Percentiles rank a stretch among this genome's conserved stretches.
Conservation (phyloP, 2,888 invertebrate genomes). For the Sphecodes monilicornis region DNA sequence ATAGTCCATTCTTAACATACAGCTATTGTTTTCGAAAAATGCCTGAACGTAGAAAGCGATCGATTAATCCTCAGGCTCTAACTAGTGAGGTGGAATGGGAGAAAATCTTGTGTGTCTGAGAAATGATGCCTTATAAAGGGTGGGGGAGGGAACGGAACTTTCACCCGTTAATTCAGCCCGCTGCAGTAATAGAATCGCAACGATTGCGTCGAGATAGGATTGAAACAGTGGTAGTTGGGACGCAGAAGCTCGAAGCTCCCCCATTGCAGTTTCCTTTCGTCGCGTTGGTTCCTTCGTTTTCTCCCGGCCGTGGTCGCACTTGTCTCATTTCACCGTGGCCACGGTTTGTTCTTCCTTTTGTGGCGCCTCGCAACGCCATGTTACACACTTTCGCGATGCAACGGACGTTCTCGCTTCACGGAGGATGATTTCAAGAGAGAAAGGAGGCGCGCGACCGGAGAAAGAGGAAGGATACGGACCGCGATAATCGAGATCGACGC, state of each 20-base stretch:
- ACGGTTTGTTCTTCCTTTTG: conserved; percentile 65
- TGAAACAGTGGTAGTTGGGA: not conserved
- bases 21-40: not conserved
- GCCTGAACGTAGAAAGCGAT: not conserved
- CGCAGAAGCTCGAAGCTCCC: conserved; percentile 42
- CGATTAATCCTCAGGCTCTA: not conserved
- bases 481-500: conserved; percentile 35
- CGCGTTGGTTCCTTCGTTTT: conserved; percentile 40
- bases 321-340: conserved; percentile 54
- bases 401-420: conserved; percentile 32
- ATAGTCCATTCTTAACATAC: too few species aligned
- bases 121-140: not conserved
- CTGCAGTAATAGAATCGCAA: not conserved
- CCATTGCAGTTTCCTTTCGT: conserved; percentile 31
- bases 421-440: conserved; percentile 68
- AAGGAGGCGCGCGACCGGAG: conserved; percentile 36
- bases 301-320: conserved; percentile 36
- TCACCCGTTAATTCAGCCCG: not conserved
- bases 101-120: not conserved
- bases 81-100: not conserved
- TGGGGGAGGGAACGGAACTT: not conserved
- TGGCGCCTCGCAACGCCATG: conserved; percentile 65
- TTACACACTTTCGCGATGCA: conserved; percentile 69
- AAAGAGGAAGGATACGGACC: conserved; percentile 8
- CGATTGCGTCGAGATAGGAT: conserved; percentile 3